These are phyloP conservation scores for Harpagifer antarcticus DNA, from an alignment of 2,797 vertebrate species.

Conservation along the genomic window DNA sequence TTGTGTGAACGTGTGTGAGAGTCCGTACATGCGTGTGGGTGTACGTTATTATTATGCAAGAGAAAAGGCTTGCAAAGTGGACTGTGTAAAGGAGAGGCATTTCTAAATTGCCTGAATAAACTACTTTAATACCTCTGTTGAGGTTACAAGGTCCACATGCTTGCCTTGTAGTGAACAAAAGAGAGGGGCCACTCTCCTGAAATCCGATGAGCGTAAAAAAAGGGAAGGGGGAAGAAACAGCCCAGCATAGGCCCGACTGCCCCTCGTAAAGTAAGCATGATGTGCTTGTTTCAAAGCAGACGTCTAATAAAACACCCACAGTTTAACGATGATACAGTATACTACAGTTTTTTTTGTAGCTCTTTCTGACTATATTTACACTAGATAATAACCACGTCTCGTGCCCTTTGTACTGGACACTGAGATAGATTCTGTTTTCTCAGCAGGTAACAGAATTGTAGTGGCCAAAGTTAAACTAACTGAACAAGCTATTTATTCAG, in stretches of 20 bases:
- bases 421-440: slow-evolving; percentile 22
- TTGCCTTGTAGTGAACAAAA: slow-evolving; percentile 87
- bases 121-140: slow-evolving; percentile 65
- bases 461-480: slow-evolving; percentile 11
- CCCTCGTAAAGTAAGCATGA: slow-evolving; percentile 67
- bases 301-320: slow-evolving; percentile 25
- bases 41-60: slow-evolving; percentile 15
- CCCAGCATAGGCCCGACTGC: slow-evolving; percentile 79
- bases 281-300: slow-evolving; percentile 36
- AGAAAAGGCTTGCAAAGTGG: slow-evolving; percentile 39
- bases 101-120: slow-evolving; percentile 66
- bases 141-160: slow-evolving; percentile 83
- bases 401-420: slow-evolving; percentile 9
- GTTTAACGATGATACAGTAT: neutral
- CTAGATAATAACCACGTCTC: slow-evolving; percentile 7
- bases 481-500: slow-evolving; percentile 22
- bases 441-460: slow-evolving; percentile 19
- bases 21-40: neutral
- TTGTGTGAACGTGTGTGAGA: neutral
- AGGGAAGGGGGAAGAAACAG: slow-evolving; percentile 51
- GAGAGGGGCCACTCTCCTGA: slow-evolving; percentile 87
- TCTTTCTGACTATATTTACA: neutral
- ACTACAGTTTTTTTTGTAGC: slow-evolving; percentile 1
- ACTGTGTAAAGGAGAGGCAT: slow-evolving; percentile 47
- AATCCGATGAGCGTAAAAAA: slow-evolving; percentile 90